Evolutionary conservation across 1,140 invertebrate genomes (phyloP).

Genomic region (Ooceraea biroi): DNA sequence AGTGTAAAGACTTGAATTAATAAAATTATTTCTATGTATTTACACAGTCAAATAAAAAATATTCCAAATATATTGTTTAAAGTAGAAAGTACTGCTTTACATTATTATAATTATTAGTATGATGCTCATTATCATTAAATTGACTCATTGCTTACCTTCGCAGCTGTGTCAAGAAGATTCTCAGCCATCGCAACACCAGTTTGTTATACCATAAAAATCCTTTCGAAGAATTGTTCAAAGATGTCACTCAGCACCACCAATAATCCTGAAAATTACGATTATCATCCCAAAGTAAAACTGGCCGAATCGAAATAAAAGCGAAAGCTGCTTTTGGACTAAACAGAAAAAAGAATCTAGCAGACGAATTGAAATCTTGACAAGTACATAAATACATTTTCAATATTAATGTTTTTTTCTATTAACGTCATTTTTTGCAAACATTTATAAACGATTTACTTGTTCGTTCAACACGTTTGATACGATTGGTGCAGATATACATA

Average conservation of each 20-base stretch:
- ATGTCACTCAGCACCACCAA: conserved; percentile 89
- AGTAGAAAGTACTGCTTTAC: no score
- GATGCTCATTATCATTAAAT: background rate
- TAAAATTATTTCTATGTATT: no score
- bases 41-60: no score
- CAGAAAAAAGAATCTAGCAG: conserved; percentile 89
- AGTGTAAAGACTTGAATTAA: no score
- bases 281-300: conserved; percentile 88
- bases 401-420: conserved; percentile 56
- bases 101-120: background rate
- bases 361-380: conserved; percentile 84
- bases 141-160: conserved; percentile 84
- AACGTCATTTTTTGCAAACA: background rate
- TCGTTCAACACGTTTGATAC: conserved; percentile 95
- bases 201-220: conserved; percentile 90
- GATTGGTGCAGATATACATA: conserved; percentile 94
- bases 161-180: conserved; percentile 88
- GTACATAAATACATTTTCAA: conserved; percentile 87
- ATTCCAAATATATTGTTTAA: no score
- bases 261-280: conserved; percentile 87
- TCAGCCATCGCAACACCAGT: conserved; percentile 89
- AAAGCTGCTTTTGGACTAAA: conserved; percentile 89
- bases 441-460: conserved; percentile 89
- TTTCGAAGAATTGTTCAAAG: conserved; percentile 88
- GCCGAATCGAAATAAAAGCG: conserved; percentile 90